These are phyloP conservation scores for Equus quagga DNA, from an alignment of 2,113 vertebrate species.

Conservation along the genomic window DNA sequence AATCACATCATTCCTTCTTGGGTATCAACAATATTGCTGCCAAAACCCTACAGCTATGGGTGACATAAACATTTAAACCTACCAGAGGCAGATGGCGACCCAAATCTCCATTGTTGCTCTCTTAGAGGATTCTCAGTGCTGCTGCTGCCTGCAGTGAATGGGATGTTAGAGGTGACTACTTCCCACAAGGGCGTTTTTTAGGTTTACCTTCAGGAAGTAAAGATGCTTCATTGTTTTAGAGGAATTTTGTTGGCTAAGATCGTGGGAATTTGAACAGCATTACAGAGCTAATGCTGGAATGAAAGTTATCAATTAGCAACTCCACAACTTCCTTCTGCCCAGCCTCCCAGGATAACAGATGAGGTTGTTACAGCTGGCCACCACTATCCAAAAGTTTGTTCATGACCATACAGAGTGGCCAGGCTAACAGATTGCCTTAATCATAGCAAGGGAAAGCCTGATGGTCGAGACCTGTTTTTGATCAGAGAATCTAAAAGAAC, in stretches of 20 bases:
- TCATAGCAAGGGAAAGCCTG: not conserved
- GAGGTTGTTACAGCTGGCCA: not conserved
- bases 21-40: slow-evolving; percentile 42
- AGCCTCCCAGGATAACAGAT: not conserved
- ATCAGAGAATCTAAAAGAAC: not conserved
- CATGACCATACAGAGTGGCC: not conserved
- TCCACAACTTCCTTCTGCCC: not conserved
- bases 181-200: slow-evolving; percentile 3
- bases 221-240: slow-evolving; percentile 42
- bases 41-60: slow-evolving; percentile 58
- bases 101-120: slow-evolving; percentile 13
- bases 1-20: slow-evolving; percentile 57
- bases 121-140: not conserved
- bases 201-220: slow-evolving; percentile 51
- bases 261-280: not conserved
- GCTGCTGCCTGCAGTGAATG: not conserved
- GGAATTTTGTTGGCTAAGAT: not conserved
- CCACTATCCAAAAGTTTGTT: not conserved
- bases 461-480: not conserved
- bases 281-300: not conserved
- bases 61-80: slow-evolving; percentile 63
- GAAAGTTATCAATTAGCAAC: slow-evolving; percentile 12
- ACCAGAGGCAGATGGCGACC: slow-evolving; percentile 57
- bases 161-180: not conserved
- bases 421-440: not conserved